phyloP scores from a whole-genome alignment of 2,888 invertebrate species.

The Drepanosiphum platanoidis region DNA sequence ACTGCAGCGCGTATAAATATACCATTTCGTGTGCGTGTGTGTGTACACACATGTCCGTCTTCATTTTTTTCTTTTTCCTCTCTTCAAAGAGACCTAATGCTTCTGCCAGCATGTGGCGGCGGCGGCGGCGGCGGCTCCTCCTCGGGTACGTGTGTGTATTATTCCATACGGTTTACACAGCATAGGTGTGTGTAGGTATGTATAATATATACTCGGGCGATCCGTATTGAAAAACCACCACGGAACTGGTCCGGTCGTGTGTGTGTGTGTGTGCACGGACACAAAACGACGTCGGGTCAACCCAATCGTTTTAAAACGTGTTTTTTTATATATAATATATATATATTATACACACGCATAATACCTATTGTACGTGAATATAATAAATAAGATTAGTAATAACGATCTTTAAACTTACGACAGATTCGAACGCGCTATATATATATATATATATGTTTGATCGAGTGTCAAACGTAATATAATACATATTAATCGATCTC shows the following conservation, averaged over 20 bases:
- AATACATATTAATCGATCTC: background rate
- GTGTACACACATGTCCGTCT: background rate
- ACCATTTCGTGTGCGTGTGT: background rate
- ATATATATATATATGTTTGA: slow-evolving; percentile 7
- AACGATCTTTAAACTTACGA: slow-evolving; percentile 14
- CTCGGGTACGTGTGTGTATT: too few species aligned
- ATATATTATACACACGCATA: background rate
- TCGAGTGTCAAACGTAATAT: slow-evolving; percentile 17
- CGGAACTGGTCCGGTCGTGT: slow-evolving; percentile 13
- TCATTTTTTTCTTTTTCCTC: slow-evolving; percentile 37
- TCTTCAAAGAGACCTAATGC: slow-evolving; percentile 44
- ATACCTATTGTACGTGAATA: background rate
- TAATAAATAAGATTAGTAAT: slow-evolving; percentile 22
- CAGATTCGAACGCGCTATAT: background rate
- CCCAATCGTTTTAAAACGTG: slow-evolving; percentile 45
- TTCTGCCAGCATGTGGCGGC: slow-evolving; percentile 58
- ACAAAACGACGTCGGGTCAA: slow-evolving; percentile 17
- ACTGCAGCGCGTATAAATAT: too few species aligned
- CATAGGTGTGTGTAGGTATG: background rate
- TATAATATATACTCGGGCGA: background rate
- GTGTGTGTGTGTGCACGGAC: too few species aligned
- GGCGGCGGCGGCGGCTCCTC: slow-evolving; percentile 45
- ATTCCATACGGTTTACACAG: background rate
- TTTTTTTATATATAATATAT: background rate
- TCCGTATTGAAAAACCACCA: slow-evolving; percentile 44